Percentiles rank a stretch among this genome's conserved stretches.
phyloP scores from a whole-genome alignment of 2,113 vertebrate genomes.

The Solenodon paradoxus region DNA sequence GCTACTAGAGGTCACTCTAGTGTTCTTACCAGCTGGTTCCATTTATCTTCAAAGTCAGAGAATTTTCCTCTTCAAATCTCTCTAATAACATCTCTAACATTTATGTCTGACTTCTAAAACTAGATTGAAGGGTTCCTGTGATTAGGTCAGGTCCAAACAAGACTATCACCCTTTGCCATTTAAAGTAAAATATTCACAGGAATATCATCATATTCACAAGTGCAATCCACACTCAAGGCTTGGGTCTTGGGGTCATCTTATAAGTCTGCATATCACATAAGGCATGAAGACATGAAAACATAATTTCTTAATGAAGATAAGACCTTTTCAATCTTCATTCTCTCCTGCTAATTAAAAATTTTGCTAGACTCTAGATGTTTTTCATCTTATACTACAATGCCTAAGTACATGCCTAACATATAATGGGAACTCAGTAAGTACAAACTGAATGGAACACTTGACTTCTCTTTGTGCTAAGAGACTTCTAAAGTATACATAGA shows the following conservation, averaged over 20 bases:
- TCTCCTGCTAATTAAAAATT: not conserved
- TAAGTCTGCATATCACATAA: not conserved
- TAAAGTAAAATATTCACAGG: not conserved
- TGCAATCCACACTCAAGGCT: not conserved
- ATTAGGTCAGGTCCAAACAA: not conserved
- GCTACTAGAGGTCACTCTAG: not conserved
- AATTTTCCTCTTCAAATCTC: not conserved
- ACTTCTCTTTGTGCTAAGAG: not conserved
- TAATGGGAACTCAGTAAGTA: not conserved
- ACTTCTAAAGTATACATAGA: not conserved
- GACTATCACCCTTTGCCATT: not conserved
- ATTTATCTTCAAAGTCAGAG: not conserved
- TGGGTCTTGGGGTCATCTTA: not conserved
- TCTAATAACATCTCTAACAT: not conserved
- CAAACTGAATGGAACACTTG: not conserved
- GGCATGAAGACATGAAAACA: not conserved
- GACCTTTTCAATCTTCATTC: not conserved
- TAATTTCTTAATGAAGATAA: not conserved
- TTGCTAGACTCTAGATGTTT: not conserved
- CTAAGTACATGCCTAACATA: not conserved
- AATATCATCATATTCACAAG: not conserved
- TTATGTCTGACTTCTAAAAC: not conserved
- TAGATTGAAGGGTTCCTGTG: not conserved
- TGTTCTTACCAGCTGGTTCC: not conserved
- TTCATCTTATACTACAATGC: not conserved